phyloP scores from a whole-genome alignment of 2,888 invertebrate genomes.

The Apoderus coryli region DNA sequence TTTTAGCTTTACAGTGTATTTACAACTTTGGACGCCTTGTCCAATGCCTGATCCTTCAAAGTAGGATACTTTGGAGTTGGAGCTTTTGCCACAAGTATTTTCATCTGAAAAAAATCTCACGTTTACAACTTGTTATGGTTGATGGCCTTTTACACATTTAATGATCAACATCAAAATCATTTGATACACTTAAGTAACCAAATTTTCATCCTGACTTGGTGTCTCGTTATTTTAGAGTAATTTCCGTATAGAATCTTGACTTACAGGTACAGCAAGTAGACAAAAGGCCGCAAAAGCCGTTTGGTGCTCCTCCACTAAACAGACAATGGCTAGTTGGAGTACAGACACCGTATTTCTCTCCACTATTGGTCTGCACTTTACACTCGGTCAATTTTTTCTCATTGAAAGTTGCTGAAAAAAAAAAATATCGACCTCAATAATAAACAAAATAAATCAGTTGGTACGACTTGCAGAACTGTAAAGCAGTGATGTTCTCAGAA shows the following conservation, averaged over 20 bases:
- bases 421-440: no score
- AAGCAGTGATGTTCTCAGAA: no score
- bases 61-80: conserved; percentile 25
- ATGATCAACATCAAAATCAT: no score
- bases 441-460: no score
- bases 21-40: conserved; percentile 36
- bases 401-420: no score
- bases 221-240: no score
- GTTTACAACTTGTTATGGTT: no score
- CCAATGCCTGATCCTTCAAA: conserved; percentile 26
- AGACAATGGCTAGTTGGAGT: conserved; percentile 18
- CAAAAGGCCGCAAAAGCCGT: conserved; percentile 19
- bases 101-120: conserved; percentile 17
- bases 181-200: no score
- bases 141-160: no score
- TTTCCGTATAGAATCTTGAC: no score
- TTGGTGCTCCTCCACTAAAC: conserved; percentile 18
- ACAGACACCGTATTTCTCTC: conserved; percentile 19
- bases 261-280: conserved; percentile 23
- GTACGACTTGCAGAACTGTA: no score
- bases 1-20: conserved; percentile 41
- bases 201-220: no score
- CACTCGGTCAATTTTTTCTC: conserved; percentile 17
- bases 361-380: conserved; percentile 15
- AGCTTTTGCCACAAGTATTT: conserved; percentile 20